These are phyloP conservation scores for Fabriciana adippe DNA, from an alignment of 2,888 invertebrate genomes.

Conservation along the genomic window DNA sequence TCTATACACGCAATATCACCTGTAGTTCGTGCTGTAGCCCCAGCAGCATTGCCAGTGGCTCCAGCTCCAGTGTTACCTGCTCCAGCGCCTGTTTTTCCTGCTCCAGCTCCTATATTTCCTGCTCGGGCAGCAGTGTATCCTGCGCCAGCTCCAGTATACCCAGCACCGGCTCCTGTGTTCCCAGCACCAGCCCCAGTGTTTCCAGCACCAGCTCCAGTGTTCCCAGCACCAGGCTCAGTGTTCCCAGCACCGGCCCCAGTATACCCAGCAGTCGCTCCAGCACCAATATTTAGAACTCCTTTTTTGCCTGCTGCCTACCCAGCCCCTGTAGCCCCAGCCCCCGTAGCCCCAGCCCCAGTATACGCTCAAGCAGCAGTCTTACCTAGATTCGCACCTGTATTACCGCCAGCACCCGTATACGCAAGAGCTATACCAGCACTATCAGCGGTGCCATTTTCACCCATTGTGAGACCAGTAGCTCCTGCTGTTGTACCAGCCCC, in stretches of 20 bases:
- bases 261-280: conserved; percentile 40
- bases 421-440: conserved; percentile 44
- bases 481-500: conserved; percentile 46
- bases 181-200: conserved; percentile 42
- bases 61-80: conserved; percentile 48
- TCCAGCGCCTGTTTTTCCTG: conserved; percentile 32
- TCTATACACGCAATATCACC: conserved; percentile 72
- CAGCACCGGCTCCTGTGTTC: conserved; percentile 41
- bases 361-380: conserved; percentile 28
- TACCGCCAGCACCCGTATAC: conserved; percentile 43
- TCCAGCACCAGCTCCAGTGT: conserved; percentile 56
- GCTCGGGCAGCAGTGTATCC: conserved; percentile 46
- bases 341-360: conserved; percentile 39
- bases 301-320: too few relatives aligned
- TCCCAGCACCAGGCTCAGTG: conserved; percentile 45
- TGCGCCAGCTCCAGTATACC: conserved; percentile 43
- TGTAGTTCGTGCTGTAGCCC: conserved; percentile 48
- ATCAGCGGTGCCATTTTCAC: conserved; percentile 57
- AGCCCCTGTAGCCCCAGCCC: conserved; percentile 37
- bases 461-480: conserved; percentile 49
- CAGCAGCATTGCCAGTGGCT: conserved; percentile 46
- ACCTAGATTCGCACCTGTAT: conserved; percentile 34
- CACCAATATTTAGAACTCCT: conserved; percentile 22
- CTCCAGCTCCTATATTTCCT: conserved; percentile 44
- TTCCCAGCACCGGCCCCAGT: conserved; percentile 43